Evolutionary conservation across 2,888 invertebrate genomes (phyloP).

Genomic region (Drosophila leonis): DNA sequence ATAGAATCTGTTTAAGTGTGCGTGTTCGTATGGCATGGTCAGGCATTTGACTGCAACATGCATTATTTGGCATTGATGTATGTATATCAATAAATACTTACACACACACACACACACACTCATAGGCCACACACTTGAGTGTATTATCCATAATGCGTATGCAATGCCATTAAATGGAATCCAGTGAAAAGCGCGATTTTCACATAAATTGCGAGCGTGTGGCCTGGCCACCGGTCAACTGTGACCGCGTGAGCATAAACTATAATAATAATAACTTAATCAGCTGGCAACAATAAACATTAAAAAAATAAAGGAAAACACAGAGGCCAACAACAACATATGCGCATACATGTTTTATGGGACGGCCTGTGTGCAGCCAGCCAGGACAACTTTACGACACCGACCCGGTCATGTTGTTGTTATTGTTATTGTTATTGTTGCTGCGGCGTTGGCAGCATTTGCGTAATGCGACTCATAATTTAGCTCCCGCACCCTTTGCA

Average conservation of each 20-base stretch:
- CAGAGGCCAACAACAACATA: conserved; percentile 5
- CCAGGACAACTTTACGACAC: conserved; percentile 16
- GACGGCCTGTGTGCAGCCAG: conserved; percentile 11
- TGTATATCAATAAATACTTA: conserved; percentile 5
- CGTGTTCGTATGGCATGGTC: not conserved
- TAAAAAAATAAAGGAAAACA: conserved; percentile 22
- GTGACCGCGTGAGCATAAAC: conserved; percentile 37
- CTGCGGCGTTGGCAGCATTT: conserved; percentile 11
- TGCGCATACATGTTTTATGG: conserved; percentile 15
- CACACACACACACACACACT: not conserved
- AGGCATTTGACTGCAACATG: not conserved
- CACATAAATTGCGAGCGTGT: conserved; percentile 32
- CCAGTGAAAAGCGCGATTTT: conserved; percentile 28
- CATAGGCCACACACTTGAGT: conserved; percentile 13
- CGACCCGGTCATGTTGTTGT: conserved; percentile 14
- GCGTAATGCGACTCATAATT: conserved; percentile 39
- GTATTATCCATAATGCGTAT: conserved; percentile 21
- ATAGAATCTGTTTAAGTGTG: not conserved
- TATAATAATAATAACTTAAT: conserved; percentile 59
- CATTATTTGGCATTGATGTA: conserved; percentile 15
- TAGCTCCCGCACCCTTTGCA: not conserved
- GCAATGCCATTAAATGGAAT: conserved; percentile 22
- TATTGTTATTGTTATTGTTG: conserved; percentile 21
- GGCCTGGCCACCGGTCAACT: conserved; percentile 22
- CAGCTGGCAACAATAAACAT: conserved; percentile 46